Evolutionary conservation across 2,888 invertebrate genomes (phyloP), one percentile per base, ranked within the genome.

Genomic region (Drosophila limbata): DNA sequence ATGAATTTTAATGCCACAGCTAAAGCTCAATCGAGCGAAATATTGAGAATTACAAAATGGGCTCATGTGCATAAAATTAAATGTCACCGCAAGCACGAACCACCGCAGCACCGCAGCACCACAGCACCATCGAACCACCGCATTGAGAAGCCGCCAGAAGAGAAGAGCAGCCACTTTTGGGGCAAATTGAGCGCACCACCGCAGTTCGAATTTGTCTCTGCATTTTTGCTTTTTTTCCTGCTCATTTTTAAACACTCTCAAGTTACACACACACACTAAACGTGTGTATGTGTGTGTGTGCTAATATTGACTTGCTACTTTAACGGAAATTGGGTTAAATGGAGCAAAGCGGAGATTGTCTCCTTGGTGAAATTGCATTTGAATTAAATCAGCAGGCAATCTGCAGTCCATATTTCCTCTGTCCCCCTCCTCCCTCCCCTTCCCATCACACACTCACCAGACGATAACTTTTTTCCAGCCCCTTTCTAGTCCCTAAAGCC

Each of bases 301-400:
- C 75, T 77, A 77, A 77, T 77, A 77, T 77, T 77, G 80, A 77
- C 77, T 79, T 77, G 77, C 76, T 68, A 75, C 77, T 79, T 79
- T 72, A 33, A 60, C 76, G 77, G 77, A 77, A 77, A 77, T 77
- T 77, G 80, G 77, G 77, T 77, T 77, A 77, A 77, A 77, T 77
- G 80, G 79, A 79, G 77, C 77, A 75, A 60, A 76, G 80, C 77
- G 77, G 76, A 77, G 79, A 77, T 79, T 77, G 77, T 77, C 77
- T 75, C 77, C 80, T 47, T 68, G 77, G 33, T 71, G 59, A 75
- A 77, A 77, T 77, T 77, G 77, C 77, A 77, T 77, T 79, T 77
- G 80, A 77, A 77, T 77, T 77, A 77, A 77, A 77, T 79, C 77
- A 77, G 80, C 80, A 76, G 76, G 76, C 77, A 76, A 79, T 79